Conservation (phyloP, 1,140 invertebrate genomes). For the Galleria mellonella region DNA sequence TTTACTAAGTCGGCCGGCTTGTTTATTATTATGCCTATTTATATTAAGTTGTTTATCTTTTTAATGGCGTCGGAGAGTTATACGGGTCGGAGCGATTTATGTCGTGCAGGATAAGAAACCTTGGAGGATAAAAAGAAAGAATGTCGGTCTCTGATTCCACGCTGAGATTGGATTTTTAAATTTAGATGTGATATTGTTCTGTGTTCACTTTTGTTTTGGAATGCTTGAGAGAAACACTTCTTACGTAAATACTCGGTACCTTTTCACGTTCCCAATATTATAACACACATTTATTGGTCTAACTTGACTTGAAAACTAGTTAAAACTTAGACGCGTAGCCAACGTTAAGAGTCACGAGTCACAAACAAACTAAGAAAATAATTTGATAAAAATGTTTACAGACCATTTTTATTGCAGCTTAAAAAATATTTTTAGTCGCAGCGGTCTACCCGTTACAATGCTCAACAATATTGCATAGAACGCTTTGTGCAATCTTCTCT, state of each 20-base stretch:
- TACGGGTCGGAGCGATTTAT: constrained; percentile 65
- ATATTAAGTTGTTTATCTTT: constrained; percentile 74
- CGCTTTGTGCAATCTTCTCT: constrained; percentile 52
- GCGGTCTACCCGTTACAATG: constrained; percentile 3
- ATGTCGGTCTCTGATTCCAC: constrained; percentile 56
- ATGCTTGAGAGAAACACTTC: no score
- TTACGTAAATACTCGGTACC: no score
- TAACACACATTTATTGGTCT: no score
- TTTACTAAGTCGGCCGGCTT: constrained; percentile 51
- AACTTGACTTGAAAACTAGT: no score
- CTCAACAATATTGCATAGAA: constrained; percentile 29
- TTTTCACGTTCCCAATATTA: no score
- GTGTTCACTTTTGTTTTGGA: constrained; percentile 21
- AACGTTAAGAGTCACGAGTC: no score
- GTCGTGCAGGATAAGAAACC: constrained; percentile 53
- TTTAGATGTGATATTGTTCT: constrained; percentile 50
- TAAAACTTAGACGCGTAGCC: no score
- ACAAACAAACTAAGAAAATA: no score
- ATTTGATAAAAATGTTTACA: no score
- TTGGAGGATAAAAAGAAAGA: constrained; percentile 50
- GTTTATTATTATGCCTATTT: constrained; percentile 69
- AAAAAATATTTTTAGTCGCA: background rate
- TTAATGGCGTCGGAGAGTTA: constrained; percentile 68
- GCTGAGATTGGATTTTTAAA: constrained; percentile 68
- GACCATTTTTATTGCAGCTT: no score